Evolutionary conservation across 2,888 invertebrate species (phyloP), one percentile per base, ranked within the genome.

Genomic region (Ashinkailepas kermadecensis): DNA sequence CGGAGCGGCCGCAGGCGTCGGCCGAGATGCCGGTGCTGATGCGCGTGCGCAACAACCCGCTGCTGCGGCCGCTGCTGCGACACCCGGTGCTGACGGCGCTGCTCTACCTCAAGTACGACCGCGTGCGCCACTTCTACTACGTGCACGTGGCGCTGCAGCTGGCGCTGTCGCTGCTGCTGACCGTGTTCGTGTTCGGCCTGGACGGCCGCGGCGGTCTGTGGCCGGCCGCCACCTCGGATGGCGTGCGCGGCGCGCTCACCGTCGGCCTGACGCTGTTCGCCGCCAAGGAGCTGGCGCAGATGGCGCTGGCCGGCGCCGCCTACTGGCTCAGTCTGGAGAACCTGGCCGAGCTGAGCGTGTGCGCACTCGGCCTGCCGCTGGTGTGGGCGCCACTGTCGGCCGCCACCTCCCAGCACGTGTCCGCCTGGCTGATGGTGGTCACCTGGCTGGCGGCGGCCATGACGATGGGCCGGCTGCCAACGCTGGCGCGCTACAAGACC

Each of bases 401-500:
- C 54, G 18, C 74, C 13, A 21, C 80, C 8, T 82, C 82, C 0
- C 62, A 82, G 6, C 84, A 84, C 78, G 80, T 83, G 2, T 83
- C 84, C n/a, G 84, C 84, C 25, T 84, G 84, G 84, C 80, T 82
- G 15, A 84, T 84, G 83, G 82, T 84, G 10, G 79, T 81, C 4
- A 82, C 83, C 8, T 84, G 84, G 84, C 83, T 83, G 54, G 81
- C 83, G 82, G 83, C 83, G n/a, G 83, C 83, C 56, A 82, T 84
- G 78, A 80, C 81, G 18, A 74, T 84, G 65, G 84, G 84, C 2
- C 81, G 84, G 67, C 81, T 81, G 10, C 83, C 84, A 11, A 80
- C 80, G 25, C 81, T 84, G 57, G 83, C 84, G 65, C 82, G 82
- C 65, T 84, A 84, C 82, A 82, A 83, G 62, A 84, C 82, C 18